Evolutionary conservation across 2,113 vertebrate genomes (phyloP).

Genomic region (Apistogramma diplotaenia): DNA sequence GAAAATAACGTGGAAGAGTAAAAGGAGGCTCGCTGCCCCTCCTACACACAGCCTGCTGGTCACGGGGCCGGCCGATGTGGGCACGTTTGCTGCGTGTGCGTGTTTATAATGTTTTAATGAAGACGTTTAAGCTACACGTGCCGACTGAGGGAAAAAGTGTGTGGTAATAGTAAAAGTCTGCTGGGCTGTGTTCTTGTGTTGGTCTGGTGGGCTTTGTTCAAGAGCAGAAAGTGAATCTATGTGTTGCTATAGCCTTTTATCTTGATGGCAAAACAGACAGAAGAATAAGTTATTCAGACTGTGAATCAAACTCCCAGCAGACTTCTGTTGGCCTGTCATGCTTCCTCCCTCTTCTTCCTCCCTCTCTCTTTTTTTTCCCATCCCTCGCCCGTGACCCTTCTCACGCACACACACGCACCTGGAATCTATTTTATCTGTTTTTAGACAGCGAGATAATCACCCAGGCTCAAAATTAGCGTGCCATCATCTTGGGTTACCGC

Average conservation of each 20-base stretch:
- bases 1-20: conserved; percentile 70
- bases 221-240: conserved; percentile 1
- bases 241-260: conserved; percentile 31
- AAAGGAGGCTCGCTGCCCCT: conserved; percentile 31
- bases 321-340: conserved; percentile 54
- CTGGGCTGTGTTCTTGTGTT: not conserved
- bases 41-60: conserved; percentile 40
- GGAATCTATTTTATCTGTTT: conserved; percentile 74
- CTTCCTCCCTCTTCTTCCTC: conserved; percentile 16
- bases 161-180: not conserved
- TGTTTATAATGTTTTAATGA: conserved; percentile 10
- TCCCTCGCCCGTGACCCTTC: conserved; percentile 51
- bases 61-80: conserved; percentile 31
- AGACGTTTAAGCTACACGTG: not conserved
- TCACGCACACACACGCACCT: conserved; percentile 67
- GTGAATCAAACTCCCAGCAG: conserved; percentile 55
- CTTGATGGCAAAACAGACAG: conserved; percentile 38
- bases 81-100: conserved; percentile 38
- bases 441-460: conserved; percentile 67
- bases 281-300: conserved; percentile 61
- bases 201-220: not conserved
- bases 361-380: conserved; percentile 2
- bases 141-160: not conserved
- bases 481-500: conserved; percentile 67
- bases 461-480: conserved; percentile 64